phyloP scores from a whole-genome alignment of 2,113 vertebrate genomes.

The Coregonus clupeaformis region DNA sequence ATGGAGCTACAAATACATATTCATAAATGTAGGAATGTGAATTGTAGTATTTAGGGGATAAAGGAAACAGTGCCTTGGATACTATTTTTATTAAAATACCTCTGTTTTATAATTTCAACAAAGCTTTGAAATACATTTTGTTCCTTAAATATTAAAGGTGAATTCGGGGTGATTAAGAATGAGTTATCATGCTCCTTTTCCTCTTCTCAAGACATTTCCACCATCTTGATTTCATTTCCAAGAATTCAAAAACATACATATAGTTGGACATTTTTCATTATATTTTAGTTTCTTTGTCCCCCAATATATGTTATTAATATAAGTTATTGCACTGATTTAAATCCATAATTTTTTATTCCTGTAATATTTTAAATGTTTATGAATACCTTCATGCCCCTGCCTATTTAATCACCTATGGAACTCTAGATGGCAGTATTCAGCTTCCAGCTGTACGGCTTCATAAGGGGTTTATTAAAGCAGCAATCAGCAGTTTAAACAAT shows the following conservation, averaged over 20 bases:
- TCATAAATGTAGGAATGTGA: no score
- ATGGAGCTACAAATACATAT: no score
- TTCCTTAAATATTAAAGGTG: constrained; percentile 18
- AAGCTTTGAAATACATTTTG: not conserved
- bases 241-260: constrained; percentile 41
- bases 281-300: constrained; percentile 24
- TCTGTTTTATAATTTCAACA: not conserved
- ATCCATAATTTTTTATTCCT: constrained; percentile 39
- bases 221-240: constrained; percentile 47
- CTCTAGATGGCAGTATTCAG: constrained; percentile 80
- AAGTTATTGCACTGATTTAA: constrained; percentile 38
- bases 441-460: constrained; percentile 37
- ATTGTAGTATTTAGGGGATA: no score
- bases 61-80: no score
- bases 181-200: constrained; percentile 47
- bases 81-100: no score
- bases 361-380: constrained; percentile 13
- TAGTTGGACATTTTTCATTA: constrained; percentile 47
- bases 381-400: constrained; percentile 37
- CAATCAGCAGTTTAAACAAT: no score
- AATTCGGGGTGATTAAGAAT: constrained; percentile 48
- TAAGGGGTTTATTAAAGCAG: constrained; percentile 62
- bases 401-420: constrained; percentile 23
- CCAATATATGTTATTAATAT: constrained; percentile 47
- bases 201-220: constrained; percentile 47